A percentile compares a stretch with the other conserved stretches of the same genome.
Evolutionary conservation across 1,140 invertebrate species (phyloP).

Genomic region (Eulimnadia texana): DNA sequence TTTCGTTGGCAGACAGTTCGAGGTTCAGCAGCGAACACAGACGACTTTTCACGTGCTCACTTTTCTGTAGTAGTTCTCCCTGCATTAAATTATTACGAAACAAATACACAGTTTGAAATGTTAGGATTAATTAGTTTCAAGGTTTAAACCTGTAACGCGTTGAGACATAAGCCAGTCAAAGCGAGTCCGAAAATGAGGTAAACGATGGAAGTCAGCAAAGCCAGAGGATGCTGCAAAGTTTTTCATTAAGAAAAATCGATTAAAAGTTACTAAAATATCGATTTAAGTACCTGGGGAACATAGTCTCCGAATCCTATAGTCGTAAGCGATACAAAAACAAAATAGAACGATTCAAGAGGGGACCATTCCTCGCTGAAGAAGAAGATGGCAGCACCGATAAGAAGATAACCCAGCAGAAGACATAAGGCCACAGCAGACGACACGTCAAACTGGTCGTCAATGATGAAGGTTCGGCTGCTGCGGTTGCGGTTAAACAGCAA

Average conservation of each 20-base stretch:
- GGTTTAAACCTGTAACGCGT: conserved; percentile 68
- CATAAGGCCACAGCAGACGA: conserved; percentile 71
- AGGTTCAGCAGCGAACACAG: conserved; percentile 1
- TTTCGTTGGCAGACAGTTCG: not conserved
- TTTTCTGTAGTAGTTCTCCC: conserved; percentile 1
- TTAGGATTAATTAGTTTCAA: not conserved
- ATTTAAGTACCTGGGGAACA: conserved; percentile 54
- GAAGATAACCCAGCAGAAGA: conserved; percentile 30
- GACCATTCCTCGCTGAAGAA: conserved; percentile 64
- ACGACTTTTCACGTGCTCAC: not conserved
- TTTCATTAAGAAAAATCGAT: not conserved
- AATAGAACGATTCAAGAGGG: conserved; percentile 81
- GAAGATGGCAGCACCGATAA: conserved; percentile 38
- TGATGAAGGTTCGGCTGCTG: conserved; percentile 19
- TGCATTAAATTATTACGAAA: not conserved
- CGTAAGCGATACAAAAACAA: conserved; percentile 86
- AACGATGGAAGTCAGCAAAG: conserved; percentile 81
- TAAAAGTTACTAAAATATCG: not conserved
- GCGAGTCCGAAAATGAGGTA: conserved; percentile 88
- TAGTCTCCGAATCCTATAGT: conserved; percentile 88
- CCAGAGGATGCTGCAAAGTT: conserved; percentile 54
- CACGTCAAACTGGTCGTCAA: conserved; percentile 87
- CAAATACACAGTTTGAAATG: not conserved
- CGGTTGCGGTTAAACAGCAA: not conserved
- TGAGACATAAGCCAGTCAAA: conserved; percentile 92